A percentile compares a stretch with the other conserved stretches of the same genome.
Evolutionary conservation across 1,140 invertebrate species (phyloP).

Genomic region (Elymnias hypermnestra): DNA sequence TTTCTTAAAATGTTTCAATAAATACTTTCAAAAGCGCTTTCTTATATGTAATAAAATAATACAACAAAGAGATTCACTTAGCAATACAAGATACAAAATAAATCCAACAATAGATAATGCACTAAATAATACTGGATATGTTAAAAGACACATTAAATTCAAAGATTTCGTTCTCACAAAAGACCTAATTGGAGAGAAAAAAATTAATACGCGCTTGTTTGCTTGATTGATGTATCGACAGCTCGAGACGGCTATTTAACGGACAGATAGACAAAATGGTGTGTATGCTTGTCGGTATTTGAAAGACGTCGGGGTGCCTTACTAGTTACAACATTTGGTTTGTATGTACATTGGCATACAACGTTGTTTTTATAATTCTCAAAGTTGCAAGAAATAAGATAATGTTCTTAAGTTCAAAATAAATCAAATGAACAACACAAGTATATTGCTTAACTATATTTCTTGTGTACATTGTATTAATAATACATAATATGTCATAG

Average conservation of each 20-base stretch:
- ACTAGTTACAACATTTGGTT: slow-evolving; percentile 37
- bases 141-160: slow-evolving; percentile 64
- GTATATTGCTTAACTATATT: too few species aligned
- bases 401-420: too few species aligned
- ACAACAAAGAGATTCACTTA: not conserved
- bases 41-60: too few species aligned
- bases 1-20: too few species aligned
- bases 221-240: slow-evolving; percentile 73
- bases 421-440: too few species aligned
- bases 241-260: slow-evolving; percentile 65
- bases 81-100: not conserved
- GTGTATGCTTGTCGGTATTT: slow-evolving; percentile 31
- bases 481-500: too few species aligned
- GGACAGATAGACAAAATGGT: slow-evolving; percentile 69
- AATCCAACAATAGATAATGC: slow-evolving; percentile 15
- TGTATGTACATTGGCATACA: slow-evolving; percentile 45
- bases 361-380: slow-evolving; percentile 34
- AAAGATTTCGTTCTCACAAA: slow-evolving; percentile 53
- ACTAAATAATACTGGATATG: slow-evolving; percentile 26
- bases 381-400: too few species aligned
- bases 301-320: slow-evolving; percentile 52
- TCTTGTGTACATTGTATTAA: too few species aligned
- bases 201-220: slow-evolving; percentile 70
- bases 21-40: too few species aligned
- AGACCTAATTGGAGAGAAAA: slow-evolving; percentile 71